phyloP scores from a whole-genome alignment of 2,113 vertebrate species.

The Hystrix cristata region DNA sequence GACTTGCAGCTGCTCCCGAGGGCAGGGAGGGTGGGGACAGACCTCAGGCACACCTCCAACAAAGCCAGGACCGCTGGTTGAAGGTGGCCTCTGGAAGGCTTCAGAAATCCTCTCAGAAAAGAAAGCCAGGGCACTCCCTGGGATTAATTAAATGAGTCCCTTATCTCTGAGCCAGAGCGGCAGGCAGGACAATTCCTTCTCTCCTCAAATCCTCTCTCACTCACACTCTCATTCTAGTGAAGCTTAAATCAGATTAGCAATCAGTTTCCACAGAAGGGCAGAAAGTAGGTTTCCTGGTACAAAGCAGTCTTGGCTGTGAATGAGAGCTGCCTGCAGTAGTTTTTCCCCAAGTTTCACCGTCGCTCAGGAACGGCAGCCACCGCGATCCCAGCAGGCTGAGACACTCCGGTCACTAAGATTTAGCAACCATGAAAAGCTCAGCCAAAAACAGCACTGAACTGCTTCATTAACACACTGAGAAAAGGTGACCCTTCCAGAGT shows the following conservation, averaged over 20 bases:
- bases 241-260: not conserved
- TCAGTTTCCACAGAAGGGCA: not conserved
- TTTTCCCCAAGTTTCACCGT: not conserved
- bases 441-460: not conserved
- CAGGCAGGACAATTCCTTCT: not conserved
- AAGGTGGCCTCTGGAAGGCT: not conserved
- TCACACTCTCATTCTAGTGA: conserved; percentile 30
- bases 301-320: not conserved
- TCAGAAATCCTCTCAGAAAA: conserved; percentile 23
- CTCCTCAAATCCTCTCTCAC: not conserved
- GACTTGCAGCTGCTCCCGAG: not conserved
- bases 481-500: not conserved
- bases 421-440: not conserved
- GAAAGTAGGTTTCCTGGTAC: not conserved
- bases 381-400: not conserved
- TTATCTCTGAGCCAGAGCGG: conserved; percentile 20
- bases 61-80: not conserved
- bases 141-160: conserved; percentile 28
- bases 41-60: not conserved
- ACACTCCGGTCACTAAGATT: not conserved
- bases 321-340: not conserved
- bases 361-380: not conserved
- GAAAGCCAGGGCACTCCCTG: not conserved
- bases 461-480: not conserved
- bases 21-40: not conserved